Percentiles rank a stretch among this genome's conserved stretches.
These are phyloP conservation scores for Phataginus tetradactyla DNA, from an alignment of 2,797 vertebrate genomes.

Conservation along the genomic window DNA sequence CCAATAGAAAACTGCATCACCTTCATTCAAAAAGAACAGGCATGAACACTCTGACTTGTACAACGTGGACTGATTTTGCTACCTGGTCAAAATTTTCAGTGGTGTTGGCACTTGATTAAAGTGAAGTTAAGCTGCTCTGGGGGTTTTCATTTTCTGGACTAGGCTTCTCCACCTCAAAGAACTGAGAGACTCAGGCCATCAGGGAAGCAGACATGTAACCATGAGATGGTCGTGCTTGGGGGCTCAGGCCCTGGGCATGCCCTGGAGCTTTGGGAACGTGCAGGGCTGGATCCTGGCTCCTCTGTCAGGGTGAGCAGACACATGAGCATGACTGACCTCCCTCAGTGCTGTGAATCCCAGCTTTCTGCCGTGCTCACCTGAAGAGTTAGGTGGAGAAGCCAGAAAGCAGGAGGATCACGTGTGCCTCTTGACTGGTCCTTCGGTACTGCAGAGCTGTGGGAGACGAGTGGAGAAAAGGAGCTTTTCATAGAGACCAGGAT, in stretches of 20 bases:
- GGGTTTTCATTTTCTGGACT: not conserved
- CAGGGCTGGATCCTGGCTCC: accelerated
- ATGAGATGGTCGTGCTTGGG: not conserved
- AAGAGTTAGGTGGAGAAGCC: not conserved
- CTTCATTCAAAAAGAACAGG: not conserved
- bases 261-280: not conserved
- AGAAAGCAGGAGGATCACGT: no score
- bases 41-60: not conserved
- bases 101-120: not conserved
- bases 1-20: not conserved
- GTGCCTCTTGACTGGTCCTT: not conserved
- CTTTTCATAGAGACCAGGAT: not conserved
- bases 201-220: not conserved
- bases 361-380: not conserved
- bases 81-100: accelerated
- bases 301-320: not conserved
- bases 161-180: not conserved
- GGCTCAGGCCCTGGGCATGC: not conserved
- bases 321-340: not conserved
- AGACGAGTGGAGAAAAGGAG: not conserved
- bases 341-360: not conserved
- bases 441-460: not conserved
- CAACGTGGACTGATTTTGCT: not conserved
- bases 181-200: not conserved
- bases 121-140: not conserved